phyloP scores from a whole-genome alignment of 2,113 vertebrate genomes.

The Trogon melanurus region DNA sequence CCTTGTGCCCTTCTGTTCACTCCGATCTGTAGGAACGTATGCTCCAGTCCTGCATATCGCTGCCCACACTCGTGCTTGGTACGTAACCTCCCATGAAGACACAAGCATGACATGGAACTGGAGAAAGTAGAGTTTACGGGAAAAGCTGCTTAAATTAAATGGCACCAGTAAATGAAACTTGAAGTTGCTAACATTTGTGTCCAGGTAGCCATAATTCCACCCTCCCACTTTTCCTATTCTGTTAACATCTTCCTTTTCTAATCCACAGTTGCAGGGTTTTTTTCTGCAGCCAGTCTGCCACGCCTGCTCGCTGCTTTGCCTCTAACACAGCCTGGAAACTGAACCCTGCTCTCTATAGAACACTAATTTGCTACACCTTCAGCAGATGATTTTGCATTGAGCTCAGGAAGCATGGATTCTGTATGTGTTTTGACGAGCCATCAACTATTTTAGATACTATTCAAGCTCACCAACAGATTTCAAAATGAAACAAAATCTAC shows the following conservation, averaged over 20 bases:
- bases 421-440: constrained; percentile 46
- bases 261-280: fast-evolving
- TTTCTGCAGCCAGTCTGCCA: background rate
- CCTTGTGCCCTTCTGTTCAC: background rate
- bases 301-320: background rate
- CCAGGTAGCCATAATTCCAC: background rate
- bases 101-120: background rate
- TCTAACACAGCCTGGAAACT: background rate
- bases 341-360: background rate
- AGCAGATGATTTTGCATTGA: background rate
- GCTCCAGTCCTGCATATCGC: background rate
- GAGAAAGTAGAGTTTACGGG: background rate
- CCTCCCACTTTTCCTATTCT: background rate
- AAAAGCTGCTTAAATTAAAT: background rate
- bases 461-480: constrained; percentile 43
- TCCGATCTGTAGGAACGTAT: background rate
- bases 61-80: background rate
- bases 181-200: background rate
- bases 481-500: constrained; percentile 57
- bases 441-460: constrained; percentile 22
- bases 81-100: fast-evolving
- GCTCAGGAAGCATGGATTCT: background rate
- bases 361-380: background rate
- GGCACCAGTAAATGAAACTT: background rate
- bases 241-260: background rate